These are phyloP conservation scores for Brienomyrus brachyistius DNA, from an alignment of 2,113 vertebrate genomes.

Conservation along the genomic window DNA sequence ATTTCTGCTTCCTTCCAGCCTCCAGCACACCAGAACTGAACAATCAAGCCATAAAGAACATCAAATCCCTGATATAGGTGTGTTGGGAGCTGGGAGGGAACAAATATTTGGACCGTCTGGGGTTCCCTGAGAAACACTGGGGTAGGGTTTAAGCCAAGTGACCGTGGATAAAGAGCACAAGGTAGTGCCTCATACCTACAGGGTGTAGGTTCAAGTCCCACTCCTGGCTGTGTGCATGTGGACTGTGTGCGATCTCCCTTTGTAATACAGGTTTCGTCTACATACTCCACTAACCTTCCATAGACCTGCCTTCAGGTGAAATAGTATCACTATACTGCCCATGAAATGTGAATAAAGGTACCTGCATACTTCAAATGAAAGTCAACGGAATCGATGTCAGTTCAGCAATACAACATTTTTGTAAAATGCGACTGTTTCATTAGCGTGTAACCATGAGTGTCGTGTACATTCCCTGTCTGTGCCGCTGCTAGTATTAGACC, in stretches of 20 bases:
- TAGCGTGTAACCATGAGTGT: not conserved
- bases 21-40: not conserved
- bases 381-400: not conserved
- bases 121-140: not conserved
- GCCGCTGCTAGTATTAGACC: not conserved
- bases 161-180: not conserved
- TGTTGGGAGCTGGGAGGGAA: not conserved
- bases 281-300: not conserved
- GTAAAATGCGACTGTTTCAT: not conserved
- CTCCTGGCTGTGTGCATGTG: not conserved
- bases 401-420: not conserved
- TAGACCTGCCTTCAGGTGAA: not conserved
- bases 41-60: not conserved
- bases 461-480: not conserved
- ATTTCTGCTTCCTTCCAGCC: too few species aligned
- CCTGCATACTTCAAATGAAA: not conserved
- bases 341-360: not conserved
- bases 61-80: not conserved
- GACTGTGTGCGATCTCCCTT: not conserved
- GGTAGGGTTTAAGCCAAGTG: not conserved
- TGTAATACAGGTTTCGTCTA: not conserved
- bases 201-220: not conserved
- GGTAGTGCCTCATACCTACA: not conserved
- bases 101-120: not conserved
- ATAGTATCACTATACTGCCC: not conserved